These are phyloP conservation scores for Lepidocyrtoides sp. DNA, from an alignment of 2,888 invertebrate species.

Conservation along the genomic window DNA sequence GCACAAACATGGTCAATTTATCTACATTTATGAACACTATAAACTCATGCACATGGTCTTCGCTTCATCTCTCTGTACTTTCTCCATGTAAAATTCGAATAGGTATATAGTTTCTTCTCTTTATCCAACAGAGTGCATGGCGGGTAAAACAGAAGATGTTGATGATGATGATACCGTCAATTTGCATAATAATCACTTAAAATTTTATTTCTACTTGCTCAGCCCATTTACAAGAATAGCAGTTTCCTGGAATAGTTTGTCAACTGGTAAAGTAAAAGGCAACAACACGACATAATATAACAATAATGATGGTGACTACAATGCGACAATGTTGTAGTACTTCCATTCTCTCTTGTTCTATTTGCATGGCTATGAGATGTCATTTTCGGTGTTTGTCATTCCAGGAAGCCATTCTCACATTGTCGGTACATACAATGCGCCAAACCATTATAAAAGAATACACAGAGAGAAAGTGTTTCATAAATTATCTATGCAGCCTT, in stretches of 20 bases:
- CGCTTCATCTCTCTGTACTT: too few species aligned
- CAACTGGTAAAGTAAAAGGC: not conserved
- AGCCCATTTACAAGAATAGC: slow-evolving; percentile 12
- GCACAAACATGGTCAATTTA: too few species aligned
- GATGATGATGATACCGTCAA: not conserved
- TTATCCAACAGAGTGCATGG: not conserved
- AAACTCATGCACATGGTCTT: too few species aligned
- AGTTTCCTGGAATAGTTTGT: slow-evolving; percentile 31
- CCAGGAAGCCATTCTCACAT: slow-evolving; percentile 29
- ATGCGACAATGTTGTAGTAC: not conserved
- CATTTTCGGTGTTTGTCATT: slow-evolving; percentile 32
- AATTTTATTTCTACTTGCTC: slow-evolving; percentile 22
- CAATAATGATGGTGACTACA: not conserved
- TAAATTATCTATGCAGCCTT: not conserved
- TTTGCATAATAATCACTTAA: slow-evolving; percentile 42
- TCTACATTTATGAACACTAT: too few species aligned
- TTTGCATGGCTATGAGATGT: slow-evolving; percentile 39
- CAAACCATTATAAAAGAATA: not conserved
- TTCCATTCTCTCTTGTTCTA: slow-evolving; percentile 4
- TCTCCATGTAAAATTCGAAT: too few species aligned
- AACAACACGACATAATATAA: not conserved
- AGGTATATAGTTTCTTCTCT: not conserved
- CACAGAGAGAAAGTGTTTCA: not conserved
- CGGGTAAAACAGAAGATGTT: not conserved
- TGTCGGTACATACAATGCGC: not conserved